Conservation (phyloP, 1,140 invertebrate genomes). For the honey bee (Apis mellifera) region DNA sequence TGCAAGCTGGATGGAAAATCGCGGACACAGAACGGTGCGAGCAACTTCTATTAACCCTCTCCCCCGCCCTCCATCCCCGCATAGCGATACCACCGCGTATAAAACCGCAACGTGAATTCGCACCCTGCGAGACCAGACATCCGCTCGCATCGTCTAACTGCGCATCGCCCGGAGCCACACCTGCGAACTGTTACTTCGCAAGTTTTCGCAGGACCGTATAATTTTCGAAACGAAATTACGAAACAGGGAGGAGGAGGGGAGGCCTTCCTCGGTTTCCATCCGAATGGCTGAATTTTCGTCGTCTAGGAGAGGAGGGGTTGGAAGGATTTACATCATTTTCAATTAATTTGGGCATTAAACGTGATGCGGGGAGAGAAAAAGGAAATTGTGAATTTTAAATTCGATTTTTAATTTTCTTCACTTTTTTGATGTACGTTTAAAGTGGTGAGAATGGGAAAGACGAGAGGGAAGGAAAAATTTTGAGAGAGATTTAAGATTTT, state of each 20-base stretch:
- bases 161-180: not conserved
- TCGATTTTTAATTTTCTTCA: too few species aligned
- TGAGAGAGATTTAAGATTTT: too few species aligned
- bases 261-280: not conserved
- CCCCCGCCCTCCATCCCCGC: too few species aligned
- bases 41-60: slow-evolving; percentile 5
- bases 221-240: slow-evolving; percentile 37
- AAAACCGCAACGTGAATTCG: slow-evolving; percentile 40
- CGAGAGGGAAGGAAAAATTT: too few species aligned
- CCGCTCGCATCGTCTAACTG: not conserved
- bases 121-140: slow-evolving; percentile 12
- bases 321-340: too few species aligned
- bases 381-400: too few species aligned
- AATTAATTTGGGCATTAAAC: too few species aligned
- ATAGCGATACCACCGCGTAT: slow-evolving; percentile 4
- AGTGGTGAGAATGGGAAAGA: too few species aligned
- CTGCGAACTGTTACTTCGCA: slow-evolving; percentile 18
- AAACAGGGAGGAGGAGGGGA: too few species aligned
- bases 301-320: not conserved
- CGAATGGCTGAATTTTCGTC: slow-evolving; percentile 8
- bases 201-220: slow-evolving; percentile 32
- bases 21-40: not conserved
- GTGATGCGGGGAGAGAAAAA: too few species aligned
- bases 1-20: not conserved
- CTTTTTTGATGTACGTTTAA: too few species aligned